phyloP scores from a whole-genome alignment of 2,888 invertebrate species.

The Tachystola acroxantha region DNA sequence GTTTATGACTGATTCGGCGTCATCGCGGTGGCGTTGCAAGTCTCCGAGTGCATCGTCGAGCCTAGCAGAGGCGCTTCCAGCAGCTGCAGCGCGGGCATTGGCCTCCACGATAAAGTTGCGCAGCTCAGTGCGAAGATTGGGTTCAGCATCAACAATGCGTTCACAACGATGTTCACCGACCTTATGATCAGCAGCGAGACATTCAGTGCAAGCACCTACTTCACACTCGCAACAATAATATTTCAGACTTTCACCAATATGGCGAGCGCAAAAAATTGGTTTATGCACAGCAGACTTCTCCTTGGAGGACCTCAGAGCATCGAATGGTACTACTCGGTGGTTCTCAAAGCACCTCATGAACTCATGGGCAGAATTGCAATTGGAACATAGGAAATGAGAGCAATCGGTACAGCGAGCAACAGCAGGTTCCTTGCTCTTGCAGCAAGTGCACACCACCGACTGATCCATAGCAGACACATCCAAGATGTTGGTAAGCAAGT shows the following conservation, averaged over 20 bases:
- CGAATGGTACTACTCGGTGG: constrained; percentile 93
- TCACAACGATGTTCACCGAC: constrained; percentile 91
- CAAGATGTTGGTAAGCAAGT: constrained; percentile 90
- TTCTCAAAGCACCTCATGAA: constrained; percentile 98
- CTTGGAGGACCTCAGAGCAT: constrained; percentile 88
- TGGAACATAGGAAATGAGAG: constrained; percentile 94
- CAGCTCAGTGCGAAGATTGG: constrained; percentile 87
- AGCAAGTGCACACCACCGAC: constrained; percentile 91
- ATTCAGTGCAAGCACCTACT: constrained; percentile 92
- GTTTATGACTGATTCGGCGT: constrained; percentile 88
- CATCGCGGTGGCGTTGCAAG: constrained; percentile 91
- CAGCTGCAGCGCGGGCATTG: constrained; percentile 85
- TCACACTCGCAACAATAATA: constrained; percentile 94
- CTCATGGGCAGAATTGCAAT: constrained; percentile 96
- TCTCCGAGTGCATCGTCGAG: constrained; percentile 90
- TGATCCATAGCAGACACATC: constrained; percentile 89
- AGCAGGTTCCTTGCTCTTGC: constrained; percentile 96
- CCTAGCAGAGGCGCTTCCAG: constrained; percentile 85
- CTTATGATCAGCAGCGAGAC: constrained; percentile 89
- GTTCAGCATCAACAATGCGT: constrained; percentile 87
- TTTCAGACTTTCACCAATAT: constrained; percentile 90
- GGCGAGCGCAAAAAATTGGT: constrained; percentile 90
- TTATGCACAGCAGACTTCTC: constrained; percentile 92
- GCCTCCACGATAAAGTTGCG: constrained; percentile 86
- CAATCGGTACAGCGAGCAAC: constrained; percentile 97